Conservation (phyloP, 1,140 invertebrate species). For the Neodiprion pinetum region DNA sequence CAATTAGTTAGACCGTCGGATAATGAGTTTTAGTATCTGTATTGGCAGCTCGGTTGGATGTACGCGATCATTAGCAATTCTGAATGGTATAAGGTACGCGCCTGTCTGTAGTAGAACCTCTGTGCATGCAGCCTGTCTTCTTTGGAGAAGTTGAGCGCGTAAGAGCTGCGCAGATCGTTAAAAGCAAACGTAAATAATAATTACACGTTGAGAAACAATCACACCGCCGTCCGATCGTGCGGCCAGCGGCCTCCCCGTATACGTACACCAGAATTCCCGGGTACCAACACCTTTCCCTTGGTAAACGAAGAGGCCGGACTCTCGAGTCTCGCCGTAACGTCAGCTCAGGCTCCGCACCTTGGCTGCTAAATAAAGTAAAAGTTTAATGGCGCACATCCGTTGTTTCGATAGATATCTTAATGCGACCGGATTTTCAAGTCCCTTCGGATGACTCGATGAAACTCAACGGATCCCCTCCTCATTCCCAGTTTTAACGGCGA, state of each 20-base stretch:
- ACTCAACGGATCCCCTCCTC: conserved; percentile 21
- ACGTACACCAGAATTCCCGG: neutral
- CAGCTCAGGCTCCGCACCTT: neutral
- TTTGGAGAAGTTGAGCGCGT: neutral
- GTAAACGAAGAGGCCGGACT: neutral
- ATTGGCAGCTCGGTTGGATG: conserved; percentile 33
- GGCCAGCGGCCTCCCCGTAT: neutral
- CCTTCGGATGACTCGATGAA: conserved; percentile 43
- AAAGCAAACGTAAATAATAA: conserved; percentile 46
- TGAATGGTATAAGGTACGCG: conserved; percentile 29
- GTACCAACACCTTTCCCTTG: conserved; percentile 7
- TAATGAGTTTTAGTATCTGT: conserved; percentile 39
- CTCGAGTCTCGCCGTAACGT: neutral
- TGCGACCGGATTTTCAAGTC: conserved; percentile 63
- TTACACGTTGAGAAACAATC: conserved; percentile 45
- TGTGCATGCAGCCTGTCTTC: too few species aligned
- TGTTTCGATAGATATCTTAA: conserved; percentile 63
- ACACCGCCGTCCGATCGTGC: conserved; percentile 12
- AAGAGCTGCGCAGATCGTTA: conserved; percentile 32
- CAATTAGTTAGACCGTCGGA: conserved; percentile 37
- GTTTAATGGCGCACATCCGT: conserved; percentile 61
- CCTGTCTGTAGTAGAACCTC: too few species aligned
- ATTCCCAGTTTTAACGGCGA: neutral
- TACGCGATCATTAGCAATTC: conserved; percentile 43
- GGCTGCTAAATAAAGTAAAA: conserved; percentile 58